Evolutionary conservation across 2,797 vertebrate species (phyloP).

Genomic region (Anomalospiza imberbis): DNA sequence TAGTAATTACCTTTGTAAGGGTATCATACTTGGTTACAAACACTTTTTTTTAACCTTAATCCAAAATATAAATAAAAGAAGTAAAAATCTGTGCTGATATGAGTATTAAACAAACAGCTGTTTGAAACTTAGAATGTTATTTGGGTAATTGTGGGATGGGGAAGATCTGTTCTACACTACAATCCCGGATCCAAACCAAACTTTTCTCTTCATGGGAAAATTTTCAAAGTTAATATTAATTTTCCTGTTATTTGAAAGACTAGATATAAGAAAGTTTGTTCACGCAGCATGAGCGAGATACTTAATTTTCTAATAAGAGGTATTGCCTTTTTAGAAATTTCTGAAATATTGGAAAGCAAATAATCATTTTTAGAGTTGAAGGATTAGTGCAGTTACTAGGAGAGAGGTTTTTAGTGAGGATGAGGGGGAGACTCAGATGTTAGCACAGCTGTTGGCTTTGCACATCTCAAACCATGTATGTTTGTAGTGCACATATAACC

Average conservation of each 20-base stretch:
- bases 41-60: background rate
- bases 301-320: background rate
- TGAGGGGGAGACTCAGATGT: background rate
- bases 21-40: background rate
- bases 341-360: background rate
- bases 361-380: background rate
- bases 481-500: background rate
- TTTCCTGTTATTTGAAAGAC: background rate
- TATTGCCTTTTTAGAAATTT: background rate
- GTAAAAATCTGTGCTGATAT: rapidly evolving
- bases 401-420: background rate
- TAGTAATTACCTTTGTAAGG: background rate
- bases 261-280: background rate
- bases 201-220: background rate
- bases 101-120: background rate
- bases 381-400: background rate
- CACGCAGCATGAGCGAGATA: rapidly evolving
- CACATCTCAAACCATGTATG: rapidly evolving
- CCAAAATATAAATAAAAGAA: background rate
- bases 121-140: background rate
- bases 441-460: background rate
- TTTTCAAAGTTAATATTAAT: rapidly evolving
- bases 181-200: background rate
- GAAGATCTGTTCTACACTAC: rapidly evolving
- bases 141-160: rapidly evolving